Percentiles rank a stretch among this genome's conserved stretches.
These are phyloP conservation scores for Agriopis aurantiaria DNA, from an alignment of 2,888 invertebrate genomes.

Conservation along the genomic window DNA sequence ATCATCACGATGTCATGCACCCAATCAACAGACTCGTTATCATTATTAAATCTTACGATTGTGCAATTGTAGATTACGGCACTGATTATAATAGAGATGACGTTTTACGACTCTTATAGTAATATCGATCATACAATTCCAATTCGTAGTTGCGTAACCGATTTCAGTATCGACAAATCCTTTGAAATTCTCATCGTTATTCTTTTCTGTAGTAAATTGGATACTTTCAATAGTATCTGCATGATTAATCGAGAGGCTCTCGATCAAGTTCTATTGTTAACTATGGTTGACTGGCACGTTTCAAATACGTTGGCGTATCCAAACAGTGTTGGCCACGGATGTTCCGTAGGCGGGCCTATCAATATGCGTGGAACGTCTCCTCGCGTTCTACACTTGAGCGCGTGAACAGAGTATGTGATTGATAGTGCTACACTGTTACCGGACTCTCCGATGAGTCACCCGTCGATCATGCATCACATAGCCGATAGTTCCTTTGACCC, in stretches of 20 bases:
- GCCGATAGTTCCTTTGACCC: slow-evolving; percentile 80
- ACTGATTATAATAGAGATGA: slow-evolving; percentile 54
- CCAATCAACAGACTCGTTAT: slow-evolving; percentile 66
- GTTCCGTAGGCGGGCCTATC: slow-evolving; percentile 72
- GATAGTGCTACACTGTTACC: slow-evolving; percentile 66
- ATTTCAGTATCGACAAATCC: slow-evolving; percentile 23
- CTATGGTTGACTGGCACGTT: slow-evolving; percentile 57
- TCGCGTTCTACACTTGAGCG: slow-evolving; percentile 67
- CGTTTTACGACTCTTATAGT: slow-evolving; percentile 44
- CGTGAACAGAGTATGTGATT: slow-evolving; percentile 74
- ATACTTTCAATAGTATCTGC: slow-evolving; percentile 30
- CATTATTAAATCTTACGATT: slow-evolving; percentile 65
- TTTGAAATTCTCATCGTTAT: slow-evolving; percentile 19
- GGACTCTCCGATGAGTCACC: slow-evolving; percentile 79
- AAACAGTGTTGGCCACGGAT: slow-evolving; percentile 63
- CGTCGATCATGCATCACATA: slow-evolving; percentile 71
- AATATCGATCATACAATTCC: slow-evolving; percentile 27
- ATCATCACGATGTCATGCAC: slow-evolving; percentile 69
- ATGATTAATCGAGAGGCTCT: slow-evolving; percentile 44
- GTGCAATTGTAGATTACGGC: slow-evolving; percentile 54
- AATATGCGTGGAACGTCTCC: slow-evolving; percentile 69
- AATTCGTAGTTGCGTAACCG: slow-evolving; percentile 26
- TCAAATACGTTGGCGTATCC: slow-evolving; percentile 62
- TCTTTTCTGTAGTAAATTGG: slow-evolving; percentile 18
- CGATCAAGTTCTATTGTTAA: slow-evolving; percentile 50